Percentiles rank a stretch among this genome's conserved stretches.
Evolutionary conservation across 2,888 invertebrate genomes (phyloP).

Genomic region (Aquatica leii): DNA sequence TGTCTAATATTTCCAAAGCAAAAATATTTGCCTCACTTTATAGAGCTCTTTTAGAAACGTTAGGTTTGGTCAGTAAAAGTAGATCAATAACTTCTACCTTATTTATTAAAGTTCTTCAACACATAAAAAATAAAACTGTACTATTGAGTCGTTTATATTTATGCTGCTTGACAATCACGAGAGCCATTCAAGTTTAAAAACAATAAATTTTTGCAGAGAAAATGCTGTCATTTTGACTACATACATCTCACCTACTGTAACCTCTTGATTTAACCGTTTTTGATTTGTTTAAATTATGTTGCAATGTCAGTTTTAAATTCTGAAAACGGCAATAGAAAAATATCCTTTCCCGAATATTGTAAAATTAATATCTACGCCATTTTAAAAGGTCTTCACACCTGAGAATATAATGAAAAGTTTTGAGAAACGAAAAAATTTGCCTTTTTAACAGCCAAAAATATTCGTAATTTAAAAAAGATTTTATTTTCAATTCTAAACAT

Average conservation of each 20-base stretch:
- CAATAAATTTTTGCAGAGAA: background rate
- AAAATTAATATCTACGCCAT: too few relatives aligned
- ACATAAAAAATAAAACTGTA: background rate
- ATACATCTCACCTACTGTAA: too few relatives aligned
- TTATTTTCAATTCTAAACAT: too few relatives aligned
- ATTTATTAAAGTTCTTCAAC: background rate
- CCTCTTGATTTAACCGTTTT: too few relatives aligned
- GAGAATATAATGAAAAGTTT: background rate
- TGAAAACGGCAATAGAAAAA: too few relatives aligned
- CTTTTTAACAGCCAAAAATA: background rate
- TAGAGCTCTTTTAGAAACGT: background rate
- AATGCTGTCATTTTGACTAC: background rate
- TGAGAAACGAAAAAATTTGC: background rate
- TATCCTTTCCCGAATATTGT: too few relatives aligned
- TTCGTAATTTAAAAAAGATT: background rate
- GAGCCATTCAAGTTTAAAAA: background rate
- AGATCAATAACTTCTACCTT: too few relatives aligned
- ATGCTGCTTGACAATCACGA: background rate
- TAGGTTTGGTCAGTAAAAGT: background rate
- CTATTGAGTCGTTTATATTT: background rate
- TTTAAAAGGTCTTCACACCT: background rate
- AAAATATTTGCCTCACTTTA: too few relatives aligned
- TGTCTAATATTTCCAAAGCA: too few relatives aligned
- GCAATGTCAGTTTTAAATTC: too few relatives aligned
- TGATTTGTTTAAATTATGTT: too few relatives aligned